Evolutionary conservation across 1,140 invertebrate species (phyloP), one percentile per base, ranked within the genome.

Genomic region (Choristoneura fumiferana): DNA sequence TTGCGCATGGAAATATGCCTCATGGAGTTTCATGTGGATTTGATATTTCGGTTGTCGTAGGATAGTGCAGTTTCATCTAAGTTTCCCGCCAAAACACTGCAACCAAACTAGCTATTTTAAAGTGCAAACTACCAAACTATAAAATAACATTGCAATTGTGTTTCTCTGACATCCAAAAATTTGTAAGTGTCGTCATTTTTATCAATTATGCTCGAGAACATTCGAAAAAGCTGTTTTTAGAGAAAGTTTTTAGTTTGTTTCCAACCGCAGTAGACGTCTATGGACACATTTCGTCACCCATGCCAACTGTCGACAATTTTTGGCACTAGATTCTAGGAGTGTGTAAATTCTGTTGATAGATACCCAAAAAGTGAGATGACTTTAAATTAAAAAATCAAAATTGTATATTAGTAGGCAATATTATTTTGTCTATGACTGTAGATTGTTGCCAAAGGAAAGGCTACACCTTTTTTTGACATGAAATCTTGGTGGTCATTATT

Each of bases 1-100:
- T 80, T 78, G 76, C 72, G 43, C 43, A 49, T 71, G 58, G 57
- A 53, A 58, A 35, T 40, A 37, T 36, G 58, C 57, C 35, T 52
- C 18, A 40, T 58, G 22, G 29, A 59, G 18, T 56, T 62, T 62
- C 45, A 49, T 49, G 43, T 49, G 43, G 14, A 49, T 22, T 49
- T 22, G 22, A 49, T 9, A 49, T 33, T 45, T 49, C 22, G 22
- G 43, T 49, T 49, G 3, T 29, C 18, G 18, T 29, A 49, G n/a
- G 22, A 4, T 49, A 29, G 22, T 49, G 43, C 22, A 8, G 43
- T 33, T 49, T n/a, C 43, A 49, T 49, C 10, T 33, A n/a, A 49
- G 43, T 49, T 13, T 49, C 43, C 43, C 22, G 43, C 43, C 43
- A 49, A 49, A 45, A 49, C 18, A 49, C 18, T 29, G 5, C 22